These are phyloP conservation scores for Pogonognathellus flavescens DNA, from an alignment of 1,140 invertebrate species.

Conservation along the genomic window DNA sequence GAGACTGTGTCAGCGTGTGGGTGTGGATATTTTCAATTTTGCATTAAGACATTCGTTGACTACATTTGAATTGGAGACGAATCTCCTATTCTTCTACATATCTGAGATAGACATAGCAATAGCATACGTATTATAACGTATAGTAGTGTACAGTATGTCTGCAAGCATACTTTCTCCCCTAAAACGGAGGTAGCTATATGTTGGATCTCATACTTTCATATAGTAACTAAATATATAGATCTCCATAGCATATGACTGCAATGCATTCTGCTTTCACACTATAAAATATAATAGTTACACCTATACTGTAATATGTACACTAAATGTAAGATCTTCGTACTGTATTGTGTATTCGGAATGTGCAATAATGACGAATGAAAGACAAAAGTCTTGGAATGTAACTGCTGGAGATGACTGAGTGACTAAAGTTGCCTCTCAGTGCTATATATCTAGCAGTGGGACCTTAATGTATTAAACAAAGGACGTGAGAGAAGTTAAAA, in stretches of 20 bases:
- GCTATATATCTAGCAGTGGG: no score
- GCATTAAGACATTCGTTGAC: slow-evolving; percentile 10
- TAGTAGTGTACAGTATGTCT: no score
- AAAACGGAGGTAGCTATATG: no score
- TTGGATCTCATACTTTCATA: no score
- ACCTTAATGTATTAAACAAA: not conserved
- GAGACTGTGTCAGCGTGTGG: not conserved
- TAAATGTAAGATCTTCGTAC: not conserved
- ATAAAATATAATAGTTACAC: not conserved
- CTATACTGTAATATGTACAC: not conserved
- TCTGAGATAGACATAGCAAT: not conserved
- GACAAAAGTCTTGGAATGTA: not conserved
- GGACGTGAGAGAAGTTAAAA: not conserved
- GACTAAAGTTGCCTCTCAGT: not conserved
- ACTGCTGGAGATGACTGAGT: not conserved
- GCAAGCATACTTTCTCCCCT: no score
- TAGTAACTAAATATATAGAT: not conserved
- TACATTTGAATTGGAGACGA: slow-evolving; percentile 11
- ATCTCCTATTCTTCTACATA: not conserved
- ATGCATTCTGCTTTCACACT: not conserved
- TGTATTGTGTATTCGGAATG: not conserved
- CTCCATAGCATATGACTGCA: not conserved
- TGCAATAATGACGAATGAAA: not conserved
- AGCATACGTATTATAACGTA: no score
- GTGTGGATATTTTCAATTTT: slow-evolving; percentile 31